Percentiles rank a stretch among this genome's conserved stretches.
phyloP scores from a whole-genome alignment of 1,140 invertebrate genomes.

The Zaprionus nigranus region DNA sequence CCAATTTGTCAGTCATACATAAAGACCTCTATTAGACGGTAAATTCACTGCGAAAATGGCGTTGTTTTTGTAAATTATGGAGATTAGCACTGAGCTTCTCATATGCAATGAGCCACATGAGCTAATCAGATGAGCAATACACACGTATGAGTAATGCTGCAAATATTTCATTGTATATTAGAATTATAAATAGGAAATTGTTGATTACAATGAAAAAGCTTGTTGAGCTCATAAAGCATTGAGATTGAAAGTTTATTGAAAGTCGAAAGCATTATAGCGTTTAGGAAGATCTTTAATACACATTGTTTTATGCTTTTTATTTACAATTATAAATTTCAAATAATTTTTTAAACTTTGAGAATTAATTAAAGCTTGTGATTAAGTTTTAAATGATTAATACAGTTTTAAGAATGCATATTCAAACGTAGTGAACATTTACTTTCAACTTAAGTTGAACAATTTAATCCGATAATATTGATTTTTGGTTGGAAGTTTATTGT shows the following conservation, averaged over 20 bases:
- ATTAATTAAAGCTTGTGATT: no score
- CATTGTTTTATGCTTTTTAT: no score
- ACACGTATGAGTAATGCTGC: not conserved
- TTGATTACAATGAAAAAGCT: not conserved
- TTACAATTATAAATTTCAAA: no score
- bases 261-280: no score
- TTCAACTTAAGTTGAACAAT: no score
- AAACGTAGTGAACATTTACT: no score
- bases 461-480: no score
- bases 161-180: not conserved
- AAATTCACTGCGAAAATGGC: not conserved
- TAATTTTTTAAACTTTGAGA: no score
- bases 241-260: no score
- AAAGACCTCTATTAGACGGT: constrained; percentile 5
- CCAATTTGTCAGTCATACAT: constrained; percentile 13
- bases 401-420: no score
- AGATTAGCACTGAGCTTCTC: not conserved
- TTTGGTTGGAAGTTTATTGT: not conserved
- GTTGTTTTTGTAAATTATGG: not conserved
- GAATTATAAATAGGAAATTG: not conserved
- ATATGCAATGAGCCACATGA: not conserved
- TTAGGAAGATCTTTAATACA: no score
- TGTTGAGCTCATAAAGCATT: not conserved
- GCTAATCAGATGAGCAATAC: constrained; percentile 6
- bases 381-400: no score